A percentile compares a stretch with the other conserved stretches of the same genome.
Evolutionary conservation across 2,113 vertebrate genomes (phyloP).

Genomic region (Phalacrocorax carbo): DNA sequence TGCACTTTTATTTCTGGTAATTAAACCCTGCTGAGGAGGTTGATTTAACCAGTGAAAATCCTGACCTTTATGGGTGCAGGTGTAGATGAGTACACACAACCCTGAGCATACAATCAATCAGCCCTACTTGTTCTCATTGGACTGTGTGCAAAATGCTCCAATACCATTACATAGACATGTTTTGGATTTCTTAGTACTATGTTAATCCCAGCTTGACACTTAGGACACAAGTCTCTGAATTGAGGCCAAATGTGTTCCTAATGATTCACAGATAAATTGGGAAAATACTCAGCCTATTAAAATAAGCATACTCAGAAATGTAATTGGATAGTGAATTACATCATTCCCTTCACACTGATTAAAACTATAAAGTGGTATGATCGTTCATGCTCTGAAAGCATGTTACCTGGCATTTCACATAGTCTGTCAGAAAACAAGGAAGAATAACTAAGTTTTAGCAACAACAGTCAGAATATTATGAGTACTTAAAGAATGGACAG

Average conservation of each 20-base stretch:
- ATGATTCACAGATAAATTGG: slow-evolving; percentile 56
- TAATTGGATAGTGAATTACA: slow-evolving; percentile 45
- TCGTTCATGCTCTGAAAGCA: background rate
- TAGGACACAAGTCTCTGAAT: slow-evolving; percentile 19
- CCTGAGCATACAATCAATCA: background rate
- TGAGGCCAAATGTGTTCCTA: slow-evolving; percentile 39
- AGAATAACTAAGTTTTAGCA: background rate
- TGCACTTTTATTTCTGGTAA: background rate
- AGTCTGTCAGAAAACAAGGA: background rate
- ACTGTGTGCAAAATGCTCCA: background rate
- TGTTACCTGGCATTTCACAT: background rate
- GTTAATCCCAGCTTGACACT: background rate
- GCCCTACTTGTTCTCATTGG: background rate
- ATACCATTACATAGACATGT: background rate
- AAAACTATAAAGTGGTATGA: background rate
- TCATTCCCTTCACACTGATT: slow-evolving; percentile 39
- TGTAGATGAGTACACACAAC: background rate
- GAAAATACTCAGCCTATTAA: slow-evolving; percentile 41
- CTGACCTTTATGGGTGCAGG: background rate
- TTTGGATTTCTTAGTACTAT: background rate
- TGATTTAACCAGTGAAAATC: background rate
- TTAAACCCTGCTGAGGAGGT: background rate
- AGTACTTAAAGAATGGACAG: background rate
- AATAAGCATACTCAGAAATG: background rate
- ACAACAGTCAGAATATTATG: background rate